phyloP scores from a whole-genome alignment of 2,113 vertebrate species.

The Nicator chloris region DNA sequence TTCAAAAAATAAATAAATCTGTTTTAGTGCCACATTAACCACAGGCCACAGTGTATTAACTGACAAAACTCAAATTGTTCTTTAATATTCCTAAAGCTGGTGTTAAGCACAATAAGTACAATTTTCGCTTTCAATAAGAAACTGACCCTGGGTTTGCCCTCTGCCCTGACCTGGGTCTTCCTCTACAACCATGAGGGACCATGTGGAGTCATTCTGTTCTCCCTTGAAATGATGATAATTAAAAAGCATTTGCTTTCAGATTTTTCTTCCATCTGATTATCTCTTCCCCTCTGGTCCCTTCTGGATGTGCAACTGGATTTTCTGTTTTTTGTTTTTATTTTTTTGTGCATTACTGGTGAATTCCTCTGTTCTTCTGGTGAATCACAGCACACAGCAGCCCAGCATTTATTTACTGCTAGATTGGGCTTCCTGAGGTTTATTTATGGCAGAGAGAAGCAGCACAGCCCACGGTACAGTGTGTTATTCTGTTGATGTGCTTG shows the following conservation, averaged over 20 bases:
- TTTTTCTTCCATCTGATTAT: conserved; percentile 49
- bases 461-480: background rate
- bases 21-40: conserved; percentile 60
- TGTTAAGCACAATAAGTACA: conserved; percentile 70
- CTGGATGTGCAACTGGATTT: background rate
- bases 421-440: background rate
- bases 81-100: conserved; percentile 73
- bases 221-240: conserved; percentile 55
- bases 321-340: background rate
- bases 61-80: conserved; percentile 68
- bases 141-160: conserved; percentile 66
- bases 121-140: conserved; percentile 71
- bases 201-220: conserved; percentile 45
- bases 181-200: conserved; percentile 62
- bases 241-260: conserved; percentile 53
- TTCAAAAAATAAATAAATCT: background rate
- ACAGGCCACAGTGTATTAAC: conserved; percentile 59
- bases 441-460: background rate
- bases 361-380: background rate
- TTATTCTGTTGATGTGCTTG: background rate
- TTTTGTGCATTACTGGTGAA: background rate
- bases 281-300: background rate
- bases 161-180: conserved; percentile 65
- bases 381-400: background rate
- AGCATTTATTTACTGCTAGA: background rate